phyloP scores from a whole-genome alignment of 2,888 invertebrate genomes.

The Epirrita christyi region DNA sequence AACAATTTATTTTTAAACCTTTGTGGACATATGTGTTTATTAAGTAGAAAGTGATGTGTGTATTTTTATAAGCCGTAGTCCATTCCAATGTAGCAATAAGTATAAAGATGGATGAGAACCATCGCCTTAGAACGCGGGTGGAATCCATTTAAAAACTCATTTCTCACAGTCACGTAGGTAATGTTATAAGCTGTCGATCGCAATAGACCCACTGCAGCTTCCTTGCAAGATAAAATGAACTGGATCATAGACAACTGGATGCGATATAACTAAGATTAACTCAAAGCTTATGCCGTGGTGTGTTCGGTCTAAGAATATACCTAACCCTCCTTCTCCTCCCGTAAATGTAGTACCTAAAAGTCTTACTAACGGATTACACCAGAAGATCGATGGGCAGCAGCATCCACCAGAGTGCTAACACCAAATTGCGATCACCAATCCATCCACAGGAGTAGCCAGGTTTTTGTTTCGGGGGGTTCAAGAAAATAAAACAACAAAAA shows the following conservation, averaged over 20 bases:
- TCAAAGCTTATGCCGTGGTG: no score
- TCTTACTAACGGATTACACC: no score
- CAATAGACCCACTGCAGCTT: slow-evolving; percentile 25
- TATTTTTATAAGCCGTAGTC: slow-evolving; percentile 24
- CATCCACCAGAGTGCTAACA: no score
- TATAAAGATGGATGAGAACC: slow-evolving; percentile 22
- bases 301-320: no score
- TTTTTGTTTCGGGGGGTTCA: no score
- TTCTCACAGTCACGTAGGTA: slow-evolving; percentile 64
- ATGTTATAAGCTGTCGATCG: slow-evolving; percentile 66
- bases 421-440: no score
- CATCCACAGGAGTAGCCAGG: no score
- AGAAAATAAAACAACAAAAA: no score
- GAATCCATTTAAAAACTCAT: slow-evolving; percentile 77
- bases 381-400: no score
- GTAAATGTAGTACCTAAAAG: no score
- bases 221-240: slow-evolving; percentile 31
- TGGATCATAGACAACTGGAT: slow-evolving; percentile 21
- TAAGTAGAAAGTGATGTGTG: slow-evolving; percentile 28
- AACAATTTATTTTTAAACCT: no score
- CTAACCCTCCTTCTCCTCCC: no score
- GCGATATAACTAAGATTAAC: slow-evolving; percentile 6
- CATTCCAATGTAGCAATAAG: slow-evolving; percentile 24
- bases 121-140: slow-evolving; percentile 44
- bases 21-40: not conserved